Evolutionary conservation across 64 coral and sea anemone species (phyloP).

Genomic region (Stylophora pistillata): DNA sequence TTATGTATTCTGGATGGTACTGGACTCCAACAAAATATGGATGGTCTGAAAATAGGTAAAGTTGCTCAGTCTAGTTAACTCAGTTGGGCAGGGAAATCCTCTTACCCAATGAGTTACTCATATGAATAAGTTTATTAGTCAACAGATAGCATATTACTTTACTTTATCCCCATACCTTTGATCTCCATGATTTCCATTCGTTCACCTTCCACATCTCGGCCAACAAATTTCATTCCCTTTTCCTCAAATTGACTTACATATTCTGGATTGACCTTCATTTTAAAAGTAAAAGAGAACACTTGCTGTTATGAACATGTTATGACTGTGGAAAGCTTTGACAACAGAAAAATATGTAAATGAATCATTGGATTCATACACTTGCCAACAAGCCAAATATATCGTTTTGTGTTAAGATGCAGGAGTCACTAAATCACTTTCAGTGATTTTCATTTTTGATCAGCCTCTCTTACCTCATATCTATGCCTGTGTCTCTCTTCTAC

Average conservation of each 20-base stretch:
- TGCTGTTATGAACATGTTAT: too few species aligned
- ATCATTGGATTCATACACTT: too few species aligned
- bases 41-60: conserved; percentile 61
- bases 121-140: too few species aligned
- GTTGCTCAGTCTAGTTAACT: too few species aligned
- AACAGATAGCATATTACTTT: too few species aligned
- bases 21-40: conserved; percentile 98
- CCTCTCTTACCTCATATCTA: conserved; percentile 74
- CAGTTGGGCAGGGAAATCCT: too few species aligned
- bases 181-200: conserved; percentile 99
- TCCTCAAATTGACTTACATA: conserved; percentile 77
- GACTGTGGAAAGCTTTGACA: too few species aligned
- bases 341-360: too few species aligned
- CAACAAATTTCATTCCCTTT: conserved; percentile 97
- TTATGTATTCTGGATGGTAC: conserved; percentile 96
- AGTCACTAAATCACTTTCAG: too few species aligned
- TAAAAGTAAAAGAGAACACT: neutral
- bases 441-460: neutral
- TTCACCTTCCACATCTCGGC: conserved; percentile 94
- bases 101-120: too few species aligned
- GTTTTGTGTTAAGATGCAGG: too few species aligned
- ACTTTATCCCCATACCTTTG: conserved; percentile 43
- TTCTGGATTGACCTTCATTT: conserved; percentile 71
- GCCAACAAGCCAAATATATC: too few species aligned
- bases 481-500: conserved; percentile 97